These are phyloP conservation scores for Epinephelus coioides DNA, from an alignment of 2,797 vertebrate genomes.

Conservation along the genomic window DNA sequence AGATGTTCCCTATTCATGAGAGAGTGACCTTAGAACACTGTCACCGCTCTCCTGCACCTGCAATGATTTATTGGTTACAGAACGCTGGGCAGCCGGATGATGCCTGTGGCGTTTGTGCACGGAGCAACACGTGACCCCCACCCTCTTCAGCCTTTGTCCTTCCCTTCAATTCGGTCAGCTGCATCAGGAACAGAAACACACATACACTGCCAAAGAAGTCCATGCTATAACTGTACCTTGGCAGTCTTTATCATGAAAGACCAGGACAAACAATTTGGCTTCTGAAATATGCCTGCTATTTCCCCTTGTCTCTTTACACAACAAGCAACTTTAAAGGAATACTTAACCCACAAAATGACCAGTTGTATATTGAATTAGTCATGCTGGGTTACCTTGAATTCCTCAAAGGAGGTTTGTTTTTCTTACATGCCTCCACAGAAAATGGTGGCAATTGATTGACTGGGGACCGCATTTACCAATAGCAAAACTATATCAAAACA, in stretches of 20 bases:
- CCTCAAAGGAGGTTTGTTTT: too few species aligned
- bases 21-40: constrained; percentile 75
- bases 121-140: constrained; percentile 46
- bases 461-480: too few species aligned
- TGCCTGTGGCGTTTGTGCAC: constrained; percentile 42
- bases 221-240: background rate
- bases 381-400: too few species aligned
- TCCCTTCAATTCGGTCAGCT: constrained; percentile 44
- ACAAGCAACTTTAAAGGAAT: background rate
- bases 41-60: constrained; percentile 69
- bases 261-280: background rate
- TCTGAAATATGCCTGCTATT: background rate
- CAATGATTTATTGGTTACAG: constrained; percentile 78
- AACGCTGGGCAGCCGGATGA: constrained; percentile 57
- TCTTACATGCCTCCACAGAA: too few species aligned
- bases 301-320: constrained; percentile 1
- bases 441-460: too few species aligned
- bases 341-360: too few species aligned
- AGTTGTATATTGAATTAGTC: too few species aligned
- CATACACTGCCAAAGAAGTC: constrained; percentile 11
- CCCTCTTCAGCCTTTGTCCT: constrained; percentile 62
- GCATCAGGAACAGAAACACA: constrained; percentile 1
- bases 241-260: background rate
- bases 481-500: too few species aligned
- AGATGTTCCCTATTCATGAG: constrained; percentile 77